Conservation (phyloP, 37 sponge, comb jelly and placozoan genomes). For the Haliclona indistincta region DNA sequence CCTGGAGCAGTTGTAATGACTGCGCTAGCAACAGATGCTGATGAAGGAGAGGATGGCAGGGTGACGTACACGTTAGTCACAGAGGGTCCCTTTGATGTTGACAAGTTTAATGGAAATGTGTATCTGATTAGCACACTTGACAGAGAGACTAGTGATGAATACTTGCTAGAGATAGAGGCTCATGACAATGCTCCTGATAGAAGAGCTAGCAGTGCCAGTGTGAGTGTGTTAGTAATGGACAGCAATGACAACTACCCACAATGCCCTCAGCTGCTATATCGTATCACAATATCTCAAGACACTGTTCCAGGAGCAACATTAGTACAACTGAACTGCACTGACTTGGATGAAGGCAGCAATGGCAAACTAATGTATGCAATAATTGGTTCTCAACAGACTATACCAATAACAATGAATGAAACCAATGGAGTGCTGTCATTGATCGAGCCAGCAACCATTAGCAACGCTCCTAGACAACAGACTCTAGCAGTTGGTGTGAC, state of each 20-base stretch:
- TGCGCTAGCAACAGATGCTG: not conserved
- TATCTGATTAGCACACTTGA: not conserved
- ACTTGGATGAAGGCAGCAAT: not conserved
- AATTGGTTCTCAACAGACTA: not conserved
- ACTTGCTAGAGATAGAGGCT: not conserved
- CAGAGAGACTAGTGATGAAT: not conserved
- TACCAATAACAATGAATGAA: not conserved
- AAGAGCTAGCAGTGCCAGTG: not conserved
- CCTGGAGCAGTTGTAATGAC: not conserved
- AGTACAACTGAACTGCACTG: not conserved
- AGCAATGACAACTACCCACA: constrained; percentile 12
- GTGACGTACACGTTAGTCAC: not conserved
- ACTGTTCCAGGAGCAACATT: not conserved
- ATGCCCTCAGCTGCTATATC: not conserved
- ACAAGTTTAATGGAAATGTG: not conserved
- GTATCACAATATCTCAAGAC: not conserved
- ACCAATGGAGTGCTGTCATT: not conserved
- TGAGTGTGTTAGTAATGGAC: not conserved
- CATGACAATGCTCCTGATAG: not conserved
- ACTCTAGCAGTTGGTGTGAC: not conserved
- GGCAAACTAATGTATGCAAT: not conserved
- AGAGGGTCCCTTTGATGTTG: not conserved
- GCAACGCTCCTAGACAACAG: not conserved
- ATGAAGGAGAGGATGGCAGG: not conserved
- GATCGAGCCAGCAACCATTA: not conserved